Base-by-base conservation (phyloP, 1,140 invertebrate genomes). In the Calephelis nemesis region DNA sequence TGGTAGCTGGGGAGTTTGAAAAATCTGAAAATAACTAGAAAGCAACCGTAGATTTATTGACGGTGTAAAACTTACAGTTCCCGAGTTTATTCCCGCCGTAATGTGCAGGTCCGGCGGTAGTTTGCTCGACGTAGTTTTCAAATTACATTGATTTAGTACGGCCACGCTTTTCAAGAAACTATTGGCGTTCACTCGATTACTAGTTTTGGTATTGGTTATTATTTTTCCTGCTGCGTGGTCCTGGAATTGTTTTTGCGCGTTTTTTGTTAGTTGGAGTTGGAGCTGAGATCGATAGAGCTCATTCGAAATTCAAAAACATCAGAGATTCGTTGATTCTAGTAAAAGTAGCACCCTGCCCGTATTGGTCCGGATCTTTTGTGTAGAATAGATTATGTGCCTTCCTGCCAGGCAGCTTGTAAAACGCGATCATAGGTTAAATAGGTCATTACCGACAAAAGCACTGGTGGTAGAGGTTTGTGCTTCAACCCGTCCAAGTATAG, bases 41-140 rank as follows among this genome's bases (percentile, higher is more conserved):
- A 74, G 66, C 74, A 72, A 67, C 63, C 68, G 67, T 42, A 74
- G 74, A 83, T 83, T 83, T 83, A 83, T 79, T 72, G 72, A 42
- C 69, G 71, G 70, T 79, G 77, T 83, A 78, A 79, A 81, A 83
- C 74, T 81, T 76, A 75, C 74, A 74, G 74, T 60, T 60, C 30
- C 54, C 54, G 30, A 73, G 77, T 83, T 77, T 73, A 76, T 75
- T 74, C 67, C 68, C 62, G 75, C 73, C 77, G 71, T 83, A 80
- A 78, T 76, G 75, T 74, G 74, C 74, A 75, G 75, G 74, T 73
- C 67, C 64, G 64, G 69, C 70, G 68, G 69, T 71, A 68, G 70
- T 70, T 67, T 62, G 49, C 48, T 48, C 50, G 54, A 39, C 54
- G 68, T 72, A 71, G 68, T 72, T 73, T 74, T 73, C 63, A 70